Evolutionary conservation across 1,140 invertebrate genomes (phyloP), one percentile per base, ranked within the genome.

Genomic region (Tetramorium simillimum): DNA sequence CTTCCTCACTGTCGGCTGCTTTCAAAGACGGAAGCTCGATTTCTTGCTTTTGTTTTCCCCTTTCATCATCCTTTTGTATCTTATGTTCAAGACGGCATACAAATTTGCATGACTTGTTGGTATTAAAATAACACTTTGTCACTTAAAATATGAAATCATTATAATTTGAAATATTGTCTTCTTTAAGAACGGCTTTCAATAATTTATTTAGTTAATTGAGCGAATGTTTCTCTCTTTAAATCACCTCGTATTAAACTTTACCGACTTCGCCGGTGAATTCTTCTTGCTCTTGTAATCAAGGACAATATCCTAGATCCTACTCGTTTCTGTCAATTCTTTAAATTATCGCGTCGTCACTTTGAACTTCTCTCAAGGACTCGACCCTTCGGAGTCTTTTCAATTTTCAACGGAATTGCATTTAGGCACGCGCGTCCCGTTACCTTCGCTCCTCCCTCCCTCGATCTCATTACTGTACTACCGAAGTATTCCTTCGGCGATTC

Each of bases 361-460:
- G 49, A 70, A 28, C 69, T 33, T 14, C 9, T 82, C 24, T 73
- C 51, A 46, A 73, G 40, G 10, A 28, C 12, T 58, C 65, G 37
- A 56, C 18, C 21, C 51, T 58, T 16, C n/a, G 3, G 24, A 10
- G 21, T 33, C 18, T 21, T 73, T 73, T 18, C 53, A 73, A 80
- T 49, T 84, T 46, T 33, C 53, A 10, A 21, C 24, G 14, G 60
- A 82, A 84, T 75, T 75, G 69, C 53, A 73, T 84, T 84, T 73
- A 60, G 53, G 43, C 80, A 75, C 43, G 40, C 21, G 53, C 53
- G 58, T 37, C 49, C 3, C 53, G 37, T 46, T 37, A 58, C 21
- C 18, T 58, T 49, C 9, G 24, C n/a, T 46, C 2, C 16, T 28
- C 37, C 51, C 18, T 40, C 40, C 18, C 51, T 43, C 53, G 14